A percentile compares a stretch with the other conserved stretches of the same genome.
Conservation (phyloP, 2,113 vertebrate species). For the Pelecanus crispus region DNA sequence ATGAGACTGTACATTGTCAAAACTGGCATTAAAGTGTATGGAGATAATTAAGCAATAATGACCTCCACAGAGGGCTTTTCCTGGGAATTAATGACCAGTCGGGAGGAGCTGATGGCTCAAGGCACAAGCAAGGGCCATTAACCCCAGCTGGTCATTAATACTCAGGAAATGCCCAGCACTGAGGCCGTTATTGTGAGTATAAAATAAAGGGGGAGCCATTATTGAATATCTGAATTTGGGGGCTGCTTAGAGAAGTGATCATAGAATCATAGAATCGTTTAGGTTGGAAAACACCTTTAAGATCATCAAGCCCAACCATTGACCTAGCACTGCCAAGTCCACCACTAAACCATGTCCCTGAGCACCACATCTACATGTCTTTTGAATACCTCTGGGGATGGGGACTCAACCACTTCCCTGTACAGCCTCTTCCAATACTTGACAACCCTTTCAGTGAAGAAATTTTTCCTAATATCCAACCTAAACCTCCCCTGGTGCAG, state of each 20-base stretch:
- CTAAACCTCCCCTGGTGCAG: neutral
- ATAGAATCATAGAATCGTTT: neutral
- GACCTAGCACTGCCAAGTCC: neutral
- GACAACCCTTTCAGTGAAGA: neutral
- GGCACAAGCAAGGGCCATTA: slow-evolving; percentile 72
- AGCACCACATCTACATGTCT: neutral
- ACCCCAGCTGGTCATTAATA: slow-evolving; percentile 75
- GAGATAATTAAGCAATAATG: slow-evolving; percentile 73
- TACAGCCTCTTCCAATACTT: neutral
- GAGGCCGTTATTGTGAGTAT: slow-evolving; percentile 47
- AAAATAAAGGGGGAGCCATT: slow-evolving; percentile 48
- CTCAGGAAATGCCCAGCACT: slow-evolving; percentile 63
- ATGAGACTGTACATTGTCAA: slow-evolving; percentile 70
- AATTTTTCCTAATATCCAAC: neutral
- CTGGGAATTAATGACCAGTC: slow-evolving; percentile 74
- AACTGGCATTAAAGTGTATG: slow-evolving; percentile 76
- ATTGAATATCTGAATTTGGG: slow-evolving; percentile 44
- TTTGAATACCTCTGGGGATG: neutral
- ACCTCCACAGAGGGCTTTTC: slow-evolving; percentile 70
- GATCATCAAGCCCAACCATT: neutral
- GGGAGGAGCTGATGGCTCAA: slow-evolving; percentile 66
- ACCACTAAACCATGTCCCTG: neutral
- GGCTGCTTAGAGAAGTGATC: neutral
- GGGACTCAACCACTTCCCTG: neutral
- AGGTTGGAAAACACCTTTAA: neutral